Base-by-base conservation (phyloP, 2,113 vertebrate genomes). In the Dendropsophus ebraccatus region DNA sequence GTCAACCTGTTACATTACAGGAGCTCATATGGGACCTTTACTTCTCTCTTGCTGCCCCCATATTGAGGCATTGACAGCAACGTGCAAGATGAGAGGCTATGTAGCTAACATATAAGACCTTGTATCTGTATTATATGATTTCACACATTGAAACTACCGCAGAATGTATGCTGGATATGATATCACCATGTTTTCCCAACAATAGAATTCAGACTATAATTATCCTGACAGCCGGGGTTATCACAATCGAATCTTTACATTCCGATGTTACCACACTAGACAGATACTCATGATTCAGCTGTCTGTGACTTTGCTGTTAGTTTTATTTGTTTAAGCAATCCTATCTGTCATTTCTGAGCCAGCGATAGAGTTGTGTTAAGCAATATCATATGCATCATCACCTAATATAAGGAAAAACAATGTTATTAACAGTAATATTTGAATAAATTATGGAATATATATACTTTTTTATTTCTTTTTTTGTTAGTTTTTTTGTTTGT, bases 221-320 rank as follows among this genome's bases (percentile, higher is more conserved):
- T 76, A 76, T 52, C 41, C 23, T 56, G 8, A 52, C 50, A 52
- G 16, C 5, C 54, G 5, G 54, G 5, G 54, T 23, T 1, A 56
- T 56, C 54, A 23, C 54, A 56, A 56, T 56, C 19, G 21, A 56
- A 23, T 56, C 54, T 56, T 56, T 21, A 23, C 17, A 32, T 70
- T 70, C 28, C 45, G 52, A 25, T 52, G 50, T 76, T 28, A 52
- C 74, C 49, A 76, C 74, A 76, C 47, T 19, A 76, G 25, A 28
- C 21, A 17, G 49, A 76, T 76, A 52, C 47, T 28, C 12, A 52
- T 76, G 74, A 76, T 52, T 52, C 74, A 76, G 7, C 5, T 76
- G 47, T 32, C 47, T 76, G 28, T 52, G 47, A 17, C 5, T 19
- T 76, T 52, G 17, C 19, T 45, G 7, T n/a, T 9, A 25, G 23